Evolutionary conservation across 2,888 invertebrate species (phyloP).

Genomic region (Apamea monoglypha): DNA sequence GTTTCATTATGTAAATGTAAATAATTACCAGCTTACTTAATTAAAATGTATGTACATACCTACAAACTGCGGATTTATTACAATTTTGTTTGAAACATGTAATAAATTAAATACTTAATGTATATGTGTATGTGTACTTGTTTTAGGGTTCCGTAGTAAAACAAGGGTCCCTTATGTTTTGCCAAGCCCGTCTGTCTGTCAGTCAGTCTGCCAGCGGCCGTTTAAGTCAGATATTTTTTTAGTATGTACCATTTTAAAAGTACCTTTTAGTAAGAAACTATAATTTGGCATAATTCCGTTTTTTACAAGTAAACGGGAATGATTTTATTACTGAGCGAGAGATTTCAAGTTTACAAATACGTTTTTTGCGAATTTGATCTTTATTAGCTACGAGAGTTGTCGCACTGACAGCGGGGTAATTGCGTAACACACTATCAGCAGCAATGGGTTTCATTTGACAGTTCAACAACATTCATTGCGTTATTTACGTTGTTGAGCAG

Average conservation of each 20-base stretch:
- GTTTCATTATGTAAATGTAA: slow-evolving; percentile 39
- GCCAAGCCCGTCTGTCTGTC: not conserved
- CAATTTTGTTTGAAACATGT: not conserved
- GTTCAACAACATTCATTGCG: no score
- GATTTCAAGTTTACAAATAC: not conserved
- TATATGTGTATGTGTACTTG: not conserved
- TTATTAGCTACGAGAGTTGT: no score
- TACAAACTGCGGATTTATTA: not conserved
- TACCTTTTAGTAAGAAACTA: no score
- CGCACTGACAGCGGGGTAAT: no score
- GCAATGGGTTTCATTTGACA: no score
- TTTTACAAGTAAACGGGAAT: not conserved
- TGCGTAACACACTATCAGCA: no score
- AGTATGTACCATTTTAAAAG: not conserved
- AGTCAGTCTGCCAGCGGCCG: not conserved
- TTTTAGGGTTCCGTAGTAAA: not conserved
- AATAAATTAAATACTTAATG: not conserved
- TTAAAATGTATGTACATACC: slow-evolving; percentile 11
- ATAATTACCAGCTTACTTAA: slow-evolving; percentile 26
- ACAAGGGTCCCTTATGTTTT: not conserved
- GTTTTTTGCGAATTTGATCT: no score
- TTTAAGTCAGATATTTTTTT: not conserved
- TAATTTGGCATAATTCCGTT: not conserved
- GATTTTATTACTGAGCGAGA: not conserved
- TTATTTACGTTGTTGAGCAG: no score